Base-by-base conservation (phyloP, 2,888 invertebrate genomes). In the Oligia latruncula region DNA sequence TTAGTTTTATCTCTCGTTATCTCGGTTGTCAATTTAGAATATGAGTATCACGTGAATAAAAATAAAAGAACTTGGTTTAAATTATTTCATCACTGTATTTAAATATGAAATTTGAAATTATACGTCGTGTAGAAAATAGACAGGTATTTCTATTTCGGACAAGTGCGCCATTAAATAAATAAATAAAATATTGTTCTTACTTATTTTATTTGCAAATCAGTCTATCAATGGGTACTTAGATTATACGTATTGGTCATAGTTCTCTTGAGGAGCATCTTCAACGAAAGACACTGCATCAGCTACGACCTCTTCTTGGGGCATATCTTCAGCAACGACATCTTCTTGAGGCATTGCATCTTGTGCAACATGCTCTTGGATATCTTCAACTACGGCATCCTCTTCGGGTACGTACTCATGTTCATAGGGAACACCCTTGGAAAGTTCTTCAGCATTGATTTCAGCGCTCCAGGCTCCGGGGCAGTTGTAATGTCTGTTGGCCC, bases 401-500 rank as follows among this genome's bases (percentile, higher is more conserved):
- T 60, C 64, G 17, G 35, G 68, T 2, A 62, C 20, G 40, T 68
- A 60, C 35, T 78, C 82, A 35, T 73, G 43, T 43, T 70, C 58
- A 58, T 72, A 83, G 23, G 71, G 49, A 60, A 80, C 68, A 11
- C 65, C 68, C 70, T 82, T 83, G 68, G 78, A 55, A n/a, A 82
- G 66, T 20, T 82, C 86, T 17, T 84, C 83, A 23, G 43, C 58
- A 52, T 77, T 83, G 55, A 84, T 82, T 73, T 83, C 82, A 67
- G 29, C 71, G 77, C 80, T 88, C 91, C 81, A 93, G 58, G 83
- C 92, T 71, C 91, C 91, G 8, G 88, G 92, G 78, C 93, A 93
- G 83, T 92, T 83, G 74, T 87, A 94, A 90, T 93, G 93, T 2
- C 93, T 85, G 82, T 91, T 92, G 15, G 92, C 89, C 70, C 95